A percentile compares a stretch with the other conserved stretches of the same genome.
Evolutionary conservation across 2,113 vertebrate species (phyloP).

Genomic region (Plecotus auritus): DNA sequence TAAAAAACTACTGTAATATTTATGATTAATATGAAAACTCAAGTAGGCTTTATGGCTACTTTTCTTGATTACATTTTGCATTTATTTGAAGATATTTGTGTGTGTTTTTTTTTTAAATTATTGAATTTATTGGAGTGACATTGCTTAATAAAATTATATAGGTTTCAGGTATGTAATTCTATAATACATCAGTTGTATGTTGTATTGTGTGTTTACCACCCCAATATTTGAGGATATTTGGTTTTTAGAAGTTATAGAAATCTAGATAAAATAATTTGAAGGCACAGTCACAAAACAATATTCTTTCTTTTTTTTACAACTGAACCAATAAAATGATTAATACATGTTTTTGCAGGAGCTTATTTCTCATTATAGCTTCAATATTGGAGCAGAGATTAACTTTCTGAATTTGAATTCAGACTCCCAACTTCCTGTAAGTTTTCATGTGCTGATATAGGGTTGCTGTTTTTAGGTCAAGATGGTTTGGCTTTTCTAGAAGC

Average conservation of each 20-base stretch:
- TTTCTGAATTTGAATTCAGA: constrained; percentile 57
- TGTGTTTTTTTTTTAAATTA: background rate
- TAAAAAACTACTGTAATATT: constrained; percentile 22
- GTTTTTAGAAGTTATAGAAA: constrained; percentile 25
- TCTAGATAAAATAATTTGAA: constrained; percentile 43
- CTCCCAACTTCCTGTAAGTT: constrained; percentile 19
- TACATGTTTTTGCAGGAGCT: constrained; percentile 22
- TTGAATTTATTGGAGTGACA: background rate
- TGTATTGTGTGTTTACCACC: background rate
- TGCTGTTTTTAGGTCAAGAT: constrained; percentile 54
- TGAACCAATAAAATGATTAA: constrained; percentile 51
- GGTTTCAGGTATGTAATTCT: background rate
- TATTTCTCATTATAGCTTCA: constrained; percentile 33
- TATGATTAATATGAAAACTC: background rate
- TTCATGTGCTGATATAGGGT: constrained; percentile 52
- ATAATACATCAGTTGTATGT: background rate
- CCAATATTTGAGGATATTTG: constrained; percentile 13
- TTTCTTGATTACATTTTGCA: constrained; percentile 30
- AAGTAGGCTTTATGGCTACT: background rate
- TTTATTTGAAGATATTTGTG: background rate
- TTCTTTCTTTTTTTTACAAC: background rate
- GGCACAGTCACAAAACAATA: background rate
- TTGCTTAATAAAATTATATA: background rate
- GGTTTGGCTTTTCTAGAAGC: constrained; percentile 58
- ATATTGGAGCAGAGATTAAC: constrained; percentile 32